Percentiles rank a stretch among this genome's conserved stretches.
These are phyloP conservation scores for Acanthurus tractus DNA, from an alignment of 2,797 vertebrate species.

Conservation along the genomic window DNA sequence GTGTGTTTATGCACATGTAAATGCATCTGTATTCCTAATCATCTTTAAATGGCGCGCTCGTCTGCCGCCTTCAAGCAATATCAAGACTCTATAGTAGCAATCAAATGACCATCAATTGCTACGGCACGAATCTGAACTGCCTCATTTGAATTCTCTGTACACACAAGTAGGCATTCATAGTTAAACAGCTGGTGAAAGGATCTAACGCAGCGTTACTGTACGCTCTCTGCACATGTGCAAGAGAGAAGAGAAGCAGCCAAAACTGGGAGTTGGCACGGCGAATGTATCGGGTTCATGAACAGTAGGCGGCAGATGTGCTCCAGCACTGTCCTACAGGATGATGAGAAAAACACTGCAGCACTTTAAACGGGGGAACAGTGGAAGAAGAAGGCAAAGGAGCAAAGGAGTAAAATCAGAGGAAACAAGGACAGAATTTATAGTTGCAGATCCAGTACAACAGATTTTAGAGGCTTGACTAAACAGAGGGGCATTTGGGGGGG, in stretches of 20 bases:
- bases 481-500: background rate
- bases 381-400: conserved; percentile 18
- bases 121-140: conserved; percentile 24
- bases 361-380: conserved; percentile 6
- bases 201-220: conserved; percentile 71
- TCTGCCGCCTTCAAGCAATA: conserved; percentile 24
- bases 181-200: conserved; percentile 65
- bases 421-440: conserved; percentile 9
- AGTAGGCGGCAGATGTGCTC: conserved; percentile 47
- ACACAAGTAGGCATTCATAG: conserved; percentile 38
- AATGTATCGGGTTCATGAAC: conserved; percentile 30
- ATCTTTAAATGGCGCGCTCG: conserved; percentile 29
- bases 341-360: conserved; percentile 58
- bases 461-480: conserved; percentile 8
- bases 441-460: conserved; percentile 2
- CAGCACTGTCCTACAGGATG: conserved; percentile 29
- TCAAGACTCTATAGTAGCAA: conserved; percentile 15
- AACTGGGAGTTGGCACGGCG: conserved; percentile 30
- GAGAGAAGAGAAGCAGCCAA: conserved; percentile 6
- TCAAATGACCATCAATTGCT: conserved; percentile 35
- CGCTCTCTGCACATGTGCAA: conserved; percentile 23
- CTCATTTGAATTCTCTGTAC: conserved; percentile 29
- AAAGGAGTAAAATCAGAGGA: conserved; percentile 3
- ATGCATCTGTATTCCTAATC: conserved; percentile 37
- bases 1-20: conserved; percentile 10